Conservation (phyloP, 1,140 invertebrate species). For the Euura lappo region DNA sequence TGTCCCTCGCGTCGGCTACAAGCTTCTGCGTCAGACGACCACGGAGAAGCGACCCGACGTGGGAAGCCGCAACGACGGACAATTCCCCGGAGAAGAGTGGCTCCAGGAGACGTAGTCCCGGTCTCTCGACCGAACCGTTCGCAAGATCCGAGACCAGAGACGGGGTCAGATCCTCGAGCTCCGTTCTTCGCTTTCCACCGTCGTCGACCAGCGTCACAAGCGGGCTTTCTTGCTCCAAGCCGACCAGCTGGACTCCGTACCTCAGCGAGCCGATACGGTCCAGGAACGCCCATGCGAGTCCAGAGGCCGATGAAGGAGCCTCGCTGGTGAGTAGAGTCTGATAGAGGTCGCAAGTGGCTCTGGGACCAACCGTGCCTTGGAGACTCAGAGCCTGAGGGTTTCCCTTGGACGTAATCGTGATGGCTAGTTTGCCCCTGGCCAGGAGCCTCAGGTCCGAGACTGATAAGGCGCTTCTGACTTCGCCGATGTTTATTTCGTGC, state of each 20-base stretch:
- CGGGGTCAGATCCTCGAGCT: slow-evolving; percentile 74
- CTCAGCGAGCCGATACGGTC: slow-evolving; percentile 75
- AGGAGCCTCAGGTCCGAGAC: slow-evolving; percentile 73
- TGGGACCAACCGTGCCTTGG: slow-evolving; percentile 70
- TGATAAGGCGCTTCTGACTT: slow-evolving; percentile 75
- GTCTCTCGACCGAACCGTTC: slow-evolving; percentile 70
- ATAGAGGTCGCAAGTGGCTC: slow-evolving; percentile 81
- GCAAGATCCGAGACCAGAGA: slow-evolving; percentile 67
- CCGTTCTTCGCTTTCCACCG: slow-evolving; percentile 68
- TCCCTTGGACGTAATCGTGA: slow-evolving; percentile 71
- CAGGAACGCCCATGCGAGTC: slow-evolving; percentile 80
- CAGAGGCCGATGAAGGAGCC: slow-evolving; percentile 60
- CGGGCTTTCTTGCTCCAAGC: slow-evolving; percentile 62
- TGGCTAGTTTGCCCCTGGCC: slow-evolving; percentile 71
- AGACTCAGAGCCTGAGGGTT: slow-evolving; percentile 67
- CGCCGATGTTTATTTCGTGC: slow-evolving; percentile 74
- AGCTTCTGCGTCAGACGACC: slow-evolving; percentile 72
- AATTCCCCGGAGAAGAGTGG: slow-evolving; percentile 81
- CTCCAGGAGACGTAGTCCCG: slow-evolving; percentile 75
- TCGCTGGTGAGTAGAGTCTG: slow-evolving; percentile 68
- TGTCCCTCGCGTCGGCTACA: slow-evolving; percentile 77
- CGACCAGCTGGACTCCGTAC: slow-evolving; percentile 73
- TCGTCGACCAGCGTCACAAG: slow-evolving; percentile 75
- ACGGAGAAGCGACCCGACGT: slow-evolving; percentile 62
- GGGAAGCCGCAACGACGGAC: slow-evolving; percentile 72